phyloP scores from a whole-genome alignment of 2,113 vertebrate genomes.

The Hylia prasina region DNA sequence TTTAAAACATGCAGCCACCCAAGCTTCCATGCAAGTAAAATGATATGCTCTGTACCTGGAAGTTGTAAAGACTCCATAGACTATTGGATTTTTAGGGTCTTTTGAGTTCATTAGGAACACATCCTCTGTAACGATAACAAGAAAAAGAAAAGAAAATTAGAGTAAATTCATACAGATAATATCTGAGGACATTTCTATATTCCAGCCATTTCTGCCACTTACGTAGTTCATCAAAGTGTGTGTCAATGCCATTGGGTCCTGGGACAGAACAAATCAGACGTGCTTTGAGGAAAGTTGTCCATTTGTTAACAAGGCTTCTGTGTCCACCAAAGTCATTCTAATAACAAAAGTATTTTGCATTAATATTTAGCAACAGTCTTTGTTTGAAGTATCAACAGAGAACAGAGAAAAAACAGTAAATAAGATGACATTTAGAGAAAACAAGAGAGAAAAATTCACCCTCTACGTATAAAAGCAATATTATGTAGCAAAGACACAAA shows the following conservation, averaged over 20 bases:
- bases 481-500: not conserved
- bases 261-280: conserved; percentile 94
- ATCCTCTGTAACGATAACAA: conserved; percentile 81
- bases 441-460: not conserved
- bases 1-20: not conserved
- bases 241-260: conserved; percentile 94
- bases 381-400: not conserved
- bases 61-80: conserved; percentile 96
- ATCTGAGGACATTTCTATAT: not conserved
- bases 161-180: not conserved
- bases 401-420: not conserved
- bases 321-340: conserved; percentile 98
- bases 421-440: not conserved
- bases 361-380: not conserved
- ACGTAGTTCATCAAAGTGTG: conserved; percentile 98
- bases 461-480: not conserved
- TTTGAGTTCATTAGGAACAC: conserved; percentile 96
- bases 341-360: not conserved
- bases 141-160: not conserved
- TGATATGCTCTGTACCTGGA: conserved; percentile 83
- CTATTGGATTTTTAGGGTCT: conserved; percentile 93
- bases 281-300: conserved; percentile 97
- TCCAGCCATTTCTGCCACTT: conserved; percentile 62
- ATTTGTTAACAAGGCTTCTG: conserved; percentile 97
- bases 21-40: not conserved